Percentiles rank a stretch among this genome's conserved stretches.
Conservation (phyloP, 2,888 invertebrate genomes). For the Phlogophora meticulosa region DNA sequence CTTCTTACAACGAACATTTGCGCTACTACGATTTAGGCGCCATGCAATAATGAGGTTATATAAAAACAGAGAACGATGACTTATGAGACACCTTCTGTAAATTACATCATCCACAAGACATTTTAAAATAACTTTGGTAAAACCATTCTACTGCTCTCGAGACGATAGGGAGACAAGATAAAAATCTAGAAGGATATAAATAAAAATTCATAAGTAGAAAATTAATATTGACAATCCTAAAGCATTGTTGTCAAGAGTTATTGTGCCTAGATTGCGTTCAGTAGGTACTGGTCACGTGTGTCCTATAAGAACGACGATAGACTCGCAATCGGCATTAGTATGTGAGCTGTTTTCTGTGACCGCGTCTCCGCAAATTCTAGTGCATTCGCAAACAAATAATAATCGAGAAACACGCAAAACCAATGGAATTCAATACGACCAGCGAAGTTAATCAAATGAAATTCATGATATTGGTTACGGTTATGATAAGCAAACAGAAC, state of each 20-base stretch:
- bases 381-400: constrained; percentile 34
- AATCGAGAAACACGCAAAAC: constrained; percentile 28
- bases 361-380: constrained; percentile 34
- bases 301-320: constrained; percentile 51
- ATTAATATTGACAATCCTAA: constrained; percentile 34
- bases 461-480: constrained; percentile 28
- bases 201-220: constrained; percentile 17
- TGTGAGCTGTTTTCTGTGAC: constrained; percentile 49
- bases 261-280: constrained; percentile 46
- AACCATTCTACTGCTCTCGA: neutral
- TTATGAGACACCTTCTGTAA: neutral
- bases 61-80: constrained; percentile 4
- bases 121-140: constrained; percentile 7
- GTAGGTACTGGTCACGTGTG: constrained; percentile 34
- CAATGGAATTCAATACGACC: constrained; percentile 30
- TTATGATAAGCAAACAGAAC: constrained; percentile 30
- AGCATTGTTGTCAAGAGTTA: constrained; percentile 40
- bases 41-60: neutral
- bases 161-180: neutral
- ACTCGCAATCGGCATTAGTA: constrained; percentile 52
- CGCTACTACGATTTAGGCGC: neutral
- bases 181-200: neutral
- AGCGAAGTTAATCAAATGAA: constrained; percentile 33
- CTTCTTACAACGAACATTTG: neutral
- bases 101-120: neutral